Evolutionary conservation across 1,140 invertebrate genomes (phyloP), one percentile per base, ranked within the genome.

Genomic region (Colletes latitarsis): DNA sequence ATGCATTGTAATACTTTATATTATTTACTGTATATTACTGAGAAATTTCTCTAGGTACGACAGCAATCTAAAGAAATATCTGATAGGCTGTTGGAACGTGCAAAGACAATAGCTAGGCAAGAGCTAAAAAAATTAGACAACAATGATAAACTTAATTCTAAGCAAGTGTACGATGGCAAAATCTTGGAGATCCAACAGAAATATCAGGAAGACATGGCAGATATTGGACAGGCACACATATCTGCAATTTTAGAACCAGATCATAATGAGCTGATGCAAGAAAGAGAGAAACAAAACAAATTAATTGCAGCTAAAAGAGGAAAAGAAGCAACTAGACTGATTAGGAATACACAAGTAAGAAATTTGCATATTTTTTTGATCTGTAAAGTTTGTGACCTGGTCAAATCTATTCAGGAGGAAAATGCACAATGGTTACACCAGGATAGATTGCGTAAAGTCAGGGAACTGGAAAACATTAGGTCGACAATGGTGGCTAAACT

Each of bases 21-120:
- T 46, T 62, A 62, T 74, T 62, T 64, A 67, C 71, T 41, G 46
- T 17, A 66, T 62, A 21, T 77, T 68, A 78, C 6, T 46, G 39
- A 55, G 14, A 10, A 58, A 80, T 67, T 68, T 75, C 2, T 71
- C 55, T 64, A 94, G 94, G 94, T 94, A 57, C 90, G 94, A 52
- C 93, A 95, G 74, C 94, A 95, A 83, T 94, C 94, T 0, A 94
- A 94, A 88, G 93, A 94, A 77, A 92, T 94, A 73, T 93, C 94
- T 41, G 92, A 91, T 75, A 88, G 90, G 82, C 86, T 94, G 77
- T 82, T 94, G 14, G 93, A 94, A 66, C 90, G 91, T 81, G 92
- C 93, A 9, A 93, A 91, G 81, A 92, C 90, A 64, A 88, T 92
- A 57, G 90, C 93, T 49, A 89, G 87, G 67, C 92, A 92, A 60